Conservation (phyloP, 2,113 vertebrate genomes). For the Phalacrocorax carbo region DNA sequence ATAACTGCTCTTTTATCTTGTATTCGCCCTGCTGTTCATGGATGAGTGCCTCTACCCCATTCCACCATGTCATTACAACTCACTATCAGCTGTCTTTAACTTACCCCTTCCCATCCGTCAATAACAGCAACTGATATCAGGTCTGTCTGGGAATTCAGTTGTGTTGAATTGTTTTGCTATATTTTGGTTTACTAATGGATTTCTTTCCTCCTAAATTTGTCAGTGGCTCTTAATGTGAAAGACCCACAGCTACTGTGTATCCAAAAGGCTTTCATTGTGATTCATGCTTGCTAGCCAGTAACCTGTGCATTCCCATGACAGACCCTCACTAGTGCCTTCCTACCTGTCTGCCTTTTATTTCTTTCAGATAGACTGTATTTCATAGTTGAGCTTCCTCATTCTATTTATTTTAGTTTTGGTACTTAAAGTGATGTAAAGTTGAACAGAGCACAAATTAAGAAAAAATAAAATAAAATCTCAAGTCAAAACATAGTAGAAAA, state of each 20-base stretch:
- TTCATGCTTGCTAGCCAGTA: not conserved
- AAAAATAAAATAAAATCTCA: not conserved
- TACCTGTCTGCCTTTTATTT: not conserved
- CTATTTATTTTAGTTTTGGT: not conserved
- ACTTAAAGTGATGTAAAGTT: not conserved
- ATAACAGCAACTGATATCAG: not conserved
- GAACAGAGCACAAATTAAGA: not conserved
- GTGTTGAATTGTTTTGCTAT: not conserved
- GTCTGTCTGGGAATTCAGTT: not conserved
- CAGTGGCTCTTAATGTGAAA: not conserved
- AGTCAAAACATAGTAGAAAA: not conserved
- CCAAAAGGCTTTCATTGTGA: not conserved
- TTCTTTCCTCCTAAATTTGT: not conserved
- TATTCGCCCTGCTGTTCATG: not conserved
- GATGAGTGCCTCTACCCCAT: not conserved
- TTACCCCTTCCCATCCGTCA: not conserved
- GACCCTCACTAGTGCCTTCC: not conserved
- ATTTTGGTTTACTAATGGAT: not conserved
- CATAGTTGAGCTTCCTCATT: not conserved
- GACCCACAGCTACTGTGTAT: not conserved
- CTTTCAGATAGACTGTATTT: not conserved
- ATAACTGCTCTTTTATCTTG: not conserved
- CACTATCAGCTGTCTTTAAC: not conserved
- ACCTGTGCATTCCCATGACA: not conserved
- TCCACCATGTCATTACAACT: not conserved